phyloP scores from a whole-genome alignment of 2,113 vertebrate genomes.

The Tetraodon nigroviridis region DNA sequence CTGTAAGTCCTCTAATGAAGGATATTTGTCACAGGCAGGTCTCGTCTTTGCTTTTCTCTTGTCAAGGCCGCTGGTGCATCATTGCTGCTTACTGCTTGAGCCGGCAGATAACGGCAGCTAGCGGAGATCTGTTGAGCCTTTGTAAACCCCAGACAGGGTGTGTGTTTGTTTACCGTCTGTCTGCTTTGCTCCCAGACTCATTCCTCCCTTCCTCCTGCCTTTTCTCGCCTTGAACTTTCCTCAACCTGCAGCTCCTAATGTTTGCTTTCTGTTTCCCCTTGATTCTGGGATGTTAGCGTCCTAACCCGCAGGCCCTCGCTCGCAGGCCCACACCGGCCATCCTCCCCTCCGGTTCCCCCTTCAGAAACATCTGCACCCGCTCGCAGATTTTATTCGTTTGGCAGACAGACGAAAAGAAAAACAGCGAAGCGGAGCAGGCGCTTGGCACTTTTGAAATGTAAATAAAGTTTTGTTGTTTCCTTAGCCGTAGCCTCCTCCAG shows the following conservation, averaged over 20 bases:
- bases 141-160: conserved; percentile 56
- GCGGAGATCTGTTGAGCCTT: conserved; percentile 44
- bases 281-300: conserved; percentile 8
- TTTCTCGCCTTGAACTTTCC: conserved; percentile 29
- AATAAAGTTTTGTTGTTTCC: conserved; percentile 70
- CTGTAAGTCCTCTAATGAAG: conserved; percentile 2
- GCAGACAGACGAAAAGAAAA: conserved; percentile 30
- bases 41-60: conserved; percentile 22
- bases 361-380: background rate
- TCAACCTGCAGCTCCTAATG: conserved; percentile 7
- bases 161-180: conserved; percentile 65
- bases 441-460: conserved; percentile 69
- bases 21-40: background rate
- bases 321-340: conserved; percentile 1
- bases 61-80: conserved; percentile 24
- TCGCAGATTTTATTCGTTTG: conserved; percentile 37
- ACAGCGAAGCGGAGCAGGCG: conserved; percentile 29
- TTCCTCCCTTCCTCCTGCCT: conserved; percentile 15
- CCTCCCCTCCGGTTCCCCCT: background rate
- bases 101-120: conserved; percentile 41
- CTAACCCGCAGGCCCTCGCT: conserved; percentile 10
- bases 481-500: conserved; percentile 60
- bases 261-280: conserved; percentile 4
- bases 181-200: conserved; percentile 34
- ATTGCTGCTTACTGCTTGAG: conserved; percentile 23